A percentile compares a stretch with the other conserved stretches of the same genome.
These are phyloP conservation scores for Drosophila mayri DNA, from an alignment of 1,140 invertebrate genomes.

Conservation along the genomic window DNA sequence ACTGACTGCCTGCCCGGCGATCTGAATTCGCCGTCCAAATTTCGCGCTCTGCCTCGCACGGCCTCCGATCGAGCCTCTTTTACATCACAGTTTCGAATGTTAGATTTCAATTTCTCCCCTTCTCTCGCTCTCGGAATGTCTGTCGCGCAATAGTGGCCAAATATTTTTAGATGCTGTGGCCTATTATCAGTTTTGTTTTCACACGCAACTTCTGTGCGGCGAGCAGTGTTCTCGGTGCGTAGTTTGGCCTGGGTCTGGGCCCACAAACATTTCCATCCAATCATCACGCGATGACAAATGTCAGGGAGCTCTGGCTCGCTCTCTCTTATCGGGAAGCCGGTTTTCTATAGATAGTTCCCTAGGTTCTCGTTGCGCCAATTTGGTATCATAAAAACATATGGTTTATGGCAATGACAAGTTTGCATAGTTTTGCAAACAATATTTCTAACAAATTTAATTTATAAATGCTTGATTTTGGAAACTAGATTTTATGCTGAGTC, in stretches of 20 bases:
- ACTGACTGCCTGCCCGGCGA: background rate
- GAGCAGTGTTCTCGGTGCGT: conserved; percentile 13
- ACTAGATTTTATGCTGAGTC: background rate
- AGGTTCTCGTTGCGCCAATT: conserved; percentile 1
- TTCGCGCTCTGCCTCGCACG: conserved; percentile 15
- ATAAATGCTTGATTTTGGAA: background rate
- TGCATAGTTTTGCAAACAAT: background rate
- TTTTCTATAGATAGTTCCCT: conserved; percentile 5
- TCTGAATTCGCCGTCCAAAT: conserved; percentile 41
- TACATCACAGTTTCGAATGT: conserved; percentile 21
- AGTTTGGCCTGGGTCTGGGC: background rate
- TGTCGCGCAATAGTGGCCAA: conserved; percentile 46
- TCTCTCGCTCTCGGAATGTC: conserved; percentile 32
- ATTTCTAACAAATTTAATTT: background rate
- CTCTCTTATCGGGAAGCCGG: conserved; percentile 36
- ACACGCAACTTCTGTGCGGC: conserved; percentile 57
- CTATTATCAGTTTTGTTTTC: conserved; percentile 75
- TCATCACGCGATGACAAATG: conserved; percentile 28
- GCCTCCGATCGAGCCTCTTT: conserved; percentile 46
- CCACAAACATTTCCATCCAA: conserved; percentile 23
- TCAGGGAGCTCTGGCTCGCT: background rate
- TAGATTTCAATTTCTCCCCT: conserved; percentile 1
- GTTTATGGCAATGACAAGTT: background rate
- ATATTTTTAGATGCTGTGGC: conserved; percentile 71
- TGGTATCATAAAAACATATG: conserved; percentile 13